Percentiles rank a stretch among this genome's conserved stretches.
Conservation (phyloP, 1,140 invertebrate species). For the Drosophila sp. region DNA sequence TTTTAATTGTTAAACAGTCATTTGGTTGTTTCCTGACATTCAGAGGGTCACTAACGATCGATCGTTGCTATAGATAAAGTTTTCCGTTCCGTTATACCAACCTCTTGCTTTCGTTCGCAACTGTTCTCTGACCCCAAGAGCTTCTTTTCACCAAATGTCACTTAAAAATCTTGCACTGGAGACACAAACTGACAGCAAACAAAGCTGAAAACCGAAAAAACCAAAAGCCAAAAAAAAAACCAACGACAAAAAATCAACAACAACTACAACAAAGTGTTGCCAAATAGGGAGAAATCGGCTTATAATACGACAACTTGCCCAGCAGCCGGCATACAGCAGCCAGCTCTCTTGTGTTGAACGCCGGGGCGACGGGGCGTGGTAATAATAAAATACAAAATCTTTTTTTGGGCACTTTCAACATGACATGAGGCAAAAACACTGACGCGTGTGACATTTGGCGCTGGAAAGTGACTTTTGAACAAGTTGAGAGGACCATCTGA, state of each 20-base stretch:
- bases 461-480: conserved; percentile 60
- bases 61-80: too few relatives aligned
- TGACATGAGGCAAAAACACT: conserved; percentile 54
- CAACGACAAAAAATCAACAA: background rate
- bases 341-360: conserved; percentile 47
- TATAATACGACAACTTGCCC: conserved; percentile 28
- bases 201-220: conserved; percentile 18
- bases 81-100: too few relatives aligned
- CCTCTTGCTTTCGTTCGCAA: background rate
- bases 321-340: background rate
- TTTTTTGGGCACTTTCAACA: conserved; percentile 31
- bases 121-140: conserved; percentile 3
- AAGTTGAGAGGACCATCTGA: conserved; percentile 22
- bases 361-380: conserved; percentile 52
- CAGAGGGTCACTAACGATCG: too few relatives aligned
- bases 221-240: conserved; percentile 14
- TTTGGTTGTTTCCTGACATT: too few relatives aligned
- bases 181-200: conserved; percentile 1
- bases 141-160: conserved; percentile 8
- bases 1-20: too few relatives aligned
- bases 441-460: conserved; percentile 74
- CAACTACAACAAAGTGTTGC: conserved; percentile 1
- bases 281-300: conserved; percentile 23
- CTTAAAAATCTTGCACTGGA: background rate
- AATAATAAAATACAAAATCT: conserved; percentile 60